Percentiles rank a stretch among this genome's conserved stretches.
Conservation (phyloP, 23 tunicate genomes). For the Ascidia mentula region DNA sequence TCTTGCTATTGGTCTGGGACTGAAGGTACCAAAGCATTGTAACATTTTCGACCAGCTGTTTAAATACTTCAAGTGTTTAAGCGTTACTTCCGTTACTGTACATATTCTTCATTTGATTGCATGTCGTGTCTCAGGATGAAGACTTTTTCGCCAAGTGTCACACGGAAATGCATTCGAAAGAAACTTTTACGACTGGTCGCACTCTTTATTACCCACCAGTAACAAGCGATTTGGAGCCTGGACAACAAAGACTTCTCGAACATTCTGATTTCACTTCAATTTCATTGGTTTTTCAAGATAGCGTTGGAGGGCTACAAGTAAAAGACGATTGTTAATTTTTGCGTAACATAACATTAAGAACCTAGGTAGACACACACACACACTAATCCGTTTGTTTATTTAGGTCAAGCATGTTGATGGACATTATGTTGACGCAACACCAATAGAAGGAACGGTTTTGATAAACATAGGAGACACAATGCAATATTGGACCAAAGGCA, state of each 20-base stretch:
- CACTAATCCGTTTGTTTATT: neutral
- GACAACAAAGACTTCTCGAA: conserved; percentile 40
- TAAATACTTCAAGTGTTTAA: too few species aligned
- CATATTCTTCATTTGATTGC: too few species aligned
- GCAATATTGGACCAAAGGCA: conserved; percentile 23
- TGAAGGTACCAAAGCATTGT: too few species aligned
- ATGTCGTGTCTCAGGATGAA: conserved; percentile 20
- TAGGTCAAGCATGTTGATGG: conserved; percentile 17
- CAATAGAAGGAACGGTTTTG: conserved; percentile 14
- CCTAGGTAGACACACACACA: too few species aligned
- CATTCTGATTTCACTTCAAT: conserved; percentile 76
- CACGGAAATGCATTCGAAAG: conserved; percentile 22
- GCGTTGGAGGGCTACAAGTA: conserved; percentile 58
- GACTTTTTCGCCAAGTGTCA: conserved; percentile 44
- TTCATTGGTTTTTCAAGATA: conserved; percentile 63
- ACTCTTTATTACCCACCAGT: conserved; percentile 59
- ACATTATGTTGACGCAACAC: conserved; percentile 9
- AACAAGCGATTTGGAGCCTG: conserved; percentile 18
- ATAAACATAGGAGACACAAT: conserved; percentile 15
- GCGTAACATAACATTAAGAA: too few species aligned
- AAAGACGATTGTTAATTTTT: too few species aligned
- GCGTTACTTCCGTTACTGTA: too few species aligned
- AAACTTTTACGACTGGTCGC: conserved; percentile 40
- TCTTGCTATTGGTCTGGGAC: conserved; percentile 38
- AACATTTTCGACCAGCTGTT: too few species aligned